Evolutionary conservation across 2,113 vertebrate species (phyloP).

Genomic region (Arizona elegans): DNA sequence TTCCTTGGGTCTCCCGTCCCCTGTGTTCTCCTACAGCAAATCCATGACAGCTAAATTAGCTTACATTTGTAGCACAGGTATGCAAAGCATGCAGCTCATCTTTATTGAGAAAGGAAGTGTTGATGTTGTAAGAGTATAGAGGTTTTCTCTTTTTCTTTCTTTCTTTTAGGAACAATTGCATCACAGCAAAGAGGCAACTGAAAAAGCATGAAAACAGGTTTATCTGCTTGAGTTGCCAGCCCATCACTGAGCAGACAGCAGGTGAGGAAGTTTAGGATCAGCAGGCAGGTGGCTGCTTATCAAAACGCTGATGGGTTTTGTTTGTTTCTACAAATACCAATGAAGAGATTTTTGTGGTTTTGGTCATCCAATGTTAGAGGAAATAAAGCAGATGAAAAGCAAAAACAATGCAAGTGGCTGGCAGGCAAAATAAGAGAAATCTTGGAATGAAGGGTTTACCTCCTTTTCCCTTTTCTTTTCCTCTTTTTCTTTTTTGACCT

Average conservation of each 20-base stretch:
- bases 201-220: not conserved
- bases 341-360: not conserved
- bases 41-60: not conserved
- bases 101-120: not conserved
- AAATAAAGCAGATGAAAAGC: not conserved
- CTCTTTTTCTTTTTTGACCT: not conserved
- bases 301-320: not conserved
- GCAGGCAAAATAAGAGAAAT: not conserved
- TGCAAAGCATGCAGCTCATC: not conserved
- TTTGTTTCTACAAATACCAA: not conserved
- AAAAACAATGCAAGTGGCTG: not conserved
- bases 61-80: not conserved
- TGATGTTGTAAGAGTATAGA: not conserved
- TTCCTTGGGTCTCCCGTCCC: not conserved
- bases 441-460: not conserved
- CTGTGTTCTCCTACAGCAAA: not conserved
- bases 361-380: not conserved
- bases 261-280: slow-evolving; percentile 4
- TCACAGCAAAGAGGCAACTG: fast-evolving
- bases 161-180: not conserved
- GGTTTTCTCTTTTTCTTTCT: not conserved
- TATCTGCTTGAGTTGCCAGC: not conserved
- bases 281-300: not conserved
- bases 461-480: not conserved
- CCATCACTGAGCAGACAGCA: not conserved